Evolutionary conservation across 2,797 vertebrate genomes (phyloP).

Genomic region (Sebastes flavidus): DNA sequence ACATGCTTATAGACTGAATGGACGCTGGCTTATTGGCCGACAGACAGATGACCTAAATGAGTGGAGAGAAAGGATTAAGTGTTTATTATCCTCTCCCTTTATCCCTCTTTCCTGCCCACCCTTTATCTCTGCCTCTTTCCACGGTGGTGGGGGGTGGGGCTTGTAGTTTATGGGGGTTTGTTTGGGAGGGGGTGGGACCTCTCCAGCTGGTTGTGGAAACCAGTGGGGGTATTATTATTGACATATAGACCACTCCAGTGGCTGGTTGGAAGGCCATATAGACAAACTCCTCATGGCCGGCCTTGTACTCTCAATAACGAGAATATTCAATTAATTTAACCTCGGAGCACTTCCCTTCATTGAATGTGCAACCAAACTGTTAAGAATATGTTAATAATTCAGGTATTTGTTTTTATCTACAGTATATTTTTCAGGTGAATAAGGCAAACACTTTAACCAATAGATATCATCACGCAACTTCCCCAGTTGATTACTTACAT

Average conservation of each 20-base stretch:
- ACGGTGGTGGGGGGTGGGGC: constrained; percentile 9
- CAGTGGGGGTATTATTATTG: constrained; percentile 62
- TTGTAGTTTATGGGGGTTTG: constrained; percentile 9
- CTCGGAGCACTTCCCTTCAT: neutral
- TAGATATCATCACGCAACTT: too few species aligned
- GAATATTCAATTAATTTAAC: constrained; percentile 30
- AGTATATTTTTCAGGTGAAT: neutral
- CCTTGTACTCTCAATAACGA: constrained; percentile 39
- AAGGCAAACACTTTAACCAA: too few species aligned
- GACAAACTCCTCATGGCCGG: constrained; percentile 22
- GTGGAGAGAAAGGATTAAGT: constrained; percentile 72
- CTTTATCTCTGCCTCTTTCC: constrained; percentile 28
- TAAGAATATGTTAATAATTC: neutral
- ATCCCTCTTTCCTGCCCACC: constrained; percentile 47
- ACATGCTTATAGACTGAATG: constrained; percentile 58
- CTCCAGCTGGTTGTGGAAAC: constrained; percentile 37
- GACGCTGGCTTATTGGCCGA: constrained; percentile 73
- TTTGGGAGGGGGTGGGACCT: constrained; percentile 15
- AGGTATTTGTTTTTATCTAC: neutral
- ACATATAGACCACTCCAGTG: constrained; percentile 23
- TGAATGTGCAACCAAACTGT: neutral
- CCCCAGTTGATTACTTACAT: too few species aligned
- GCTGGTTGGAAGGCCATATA: constrained; percentile 8
- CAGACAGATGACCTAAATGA: constrained; percentile 79
- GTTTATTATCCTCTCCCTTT: constrained; percentile 74